A percentile compares a stretch with the other conserved stretches of the same genome.
Evolutionary conservation across 2,888 invertebrate genomes (phyloP).

Genomic region (Dugesia japonica): DNA sequence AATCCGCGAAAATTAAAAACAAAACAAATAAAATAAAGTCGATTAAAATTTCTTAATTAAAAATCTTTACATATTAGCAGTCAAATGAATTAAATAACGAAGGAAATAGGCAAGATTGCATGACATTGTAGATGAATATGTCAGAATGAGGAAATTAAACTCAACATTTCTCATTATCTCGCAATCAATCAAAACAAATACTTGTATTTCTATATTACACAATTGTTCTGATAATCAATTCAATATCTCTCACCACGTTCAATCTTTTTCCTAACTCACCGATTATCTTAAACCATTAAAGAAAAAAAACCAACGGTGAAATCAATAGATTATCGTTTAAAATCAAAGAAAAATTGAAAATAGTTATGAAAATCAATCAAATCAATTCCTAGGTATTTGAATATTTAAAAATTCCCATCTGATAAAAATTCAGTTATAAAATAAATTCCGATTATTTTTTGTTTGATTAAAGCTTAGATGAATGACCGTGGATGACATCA

Average conservation of each 20-base stretch:
- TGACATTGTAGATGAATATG: constrained; percentile 15
- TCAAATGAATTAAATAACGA: neutral
- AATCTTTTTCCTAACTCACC: neutral
- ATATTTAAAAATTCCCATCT: too few species aligned
- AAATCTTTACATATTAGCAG: constrained; percentile 20
- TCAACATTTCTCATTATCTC: constrained; percentile 16
- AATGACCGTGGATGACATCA: too few species aligned
- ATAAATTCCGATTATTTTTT: too few species aligned
- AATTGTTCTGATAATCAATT: neutral
- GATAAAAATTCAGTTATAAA: too few species aligned
- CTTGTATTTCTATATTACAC: constrained; percentile 15
- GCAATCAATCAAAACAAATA: constrained; percentile 11
- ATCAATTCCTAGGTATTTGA: too few species aligned
- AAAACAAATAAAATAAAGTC: constrained; percentile 10
- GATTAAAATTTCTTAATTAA: neutral
- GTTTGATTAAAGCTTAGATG: too few species aligned
- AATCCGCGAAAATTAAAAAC: neutral
- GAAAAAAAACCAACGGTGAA: too few species aligned
- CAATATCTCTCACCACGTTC: neutral
- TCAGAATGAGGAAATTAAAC: constrained; percentile 9
- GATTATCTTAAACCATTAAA: neutral
- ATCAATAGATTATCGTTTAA: too few species aligned
- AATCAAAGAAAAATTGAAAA: too few species aligned
- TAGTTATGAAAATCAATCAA: too few species aligned
- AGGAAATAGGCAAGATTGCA: constrained; percentile 6